Conservation (phyloP, 2,113 vertebrate genomes). For the Cryptoleucopteryx plumbea region DNA sequence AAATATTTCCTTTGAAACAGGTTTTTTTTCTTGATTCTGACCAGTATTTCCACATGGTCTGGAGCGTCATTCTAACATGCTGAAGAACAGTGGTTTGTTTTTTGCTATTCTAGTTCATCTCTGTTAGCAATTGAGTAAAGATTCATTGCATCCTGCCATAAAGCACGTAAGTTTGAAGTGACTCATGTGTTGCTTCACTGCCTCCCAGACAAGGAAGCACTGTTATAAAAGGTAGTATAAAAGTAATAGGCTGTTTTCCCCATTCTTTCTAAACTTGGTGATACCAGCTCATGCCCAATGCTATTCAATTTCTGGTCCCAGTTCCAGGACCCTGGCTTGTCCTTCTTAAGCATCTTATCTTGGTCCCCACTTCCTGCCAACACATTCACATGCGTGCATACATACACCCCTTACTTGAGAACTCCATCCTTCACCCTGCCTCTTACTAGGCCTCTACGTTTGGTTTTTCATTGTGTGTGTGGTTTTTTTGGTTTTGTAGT, state of each 20-base stretch:
- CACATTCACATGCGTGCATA: fast-evolving
- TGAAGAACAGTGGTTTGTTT: not conserved
- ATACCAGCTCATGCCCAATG: not conserved
- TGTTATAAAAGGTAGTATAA: not conserved
- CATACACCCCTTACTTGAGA: not conserved
- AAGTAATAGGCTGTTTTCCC: not conserved
- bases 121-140: not conserved
- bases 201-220: not conserved
- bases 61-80: not conserved
- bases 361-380: not conserved
- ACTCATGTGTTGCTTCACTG: not conserved
- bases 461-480: not conserved
- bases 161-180: not conserved
- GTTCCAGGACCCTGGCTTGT: not conserved
- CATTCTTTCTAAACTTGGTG: not conserved
- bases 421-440: not conserved
- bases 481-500: not conserved
- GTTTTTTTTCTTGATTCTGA: not conserved
- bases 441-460: not conserved
- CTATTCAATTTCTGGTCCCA: not conserved
- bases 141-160: not conserved
- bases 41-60: not conserved
- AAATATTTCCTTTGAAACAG: not conserved
- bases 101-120: not conserved
- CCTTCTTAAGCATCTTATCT: not conserved